phyloP scores from a whole-genome alignment of 92 coral and sea anemone genomes.

The Palythoa heliodiscus region DNA sequence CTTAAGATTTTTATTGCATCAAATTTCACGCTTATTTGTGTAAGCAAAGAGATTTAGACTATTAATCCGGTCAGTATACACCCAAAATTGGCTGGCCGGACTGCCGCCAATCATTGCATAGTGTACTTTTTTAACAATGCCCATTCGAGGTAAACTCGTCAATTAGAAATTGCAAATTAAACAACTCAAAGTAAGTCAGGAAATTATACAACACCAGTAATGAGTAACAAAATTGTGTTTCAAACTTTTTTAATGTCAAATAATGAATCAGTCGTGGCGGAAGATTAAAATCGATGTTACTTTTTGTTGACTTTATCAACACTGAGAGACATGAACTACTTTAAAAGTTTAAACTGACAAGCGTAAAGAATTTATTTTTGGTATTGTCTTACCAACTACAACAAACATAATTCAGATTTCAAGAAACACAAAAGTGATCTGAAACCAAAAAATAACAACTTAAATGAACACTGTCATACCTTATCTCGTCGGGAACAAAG shows the following conservation, averaged over 20 bases:
- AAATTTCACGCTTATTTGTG: not conserved
- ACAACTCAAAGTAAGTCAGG: not conserved
- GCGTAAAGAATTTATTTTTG: not conserved
- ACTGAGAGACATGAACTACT: conserved; percentile 18
- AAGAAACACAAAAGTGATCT: not conserved
- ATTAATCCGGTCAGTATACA: conserved; percentile 18
- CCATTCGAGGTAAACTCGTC: not conserved
- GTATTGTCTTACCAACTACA: not conserved
- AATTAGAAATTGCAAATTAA: not conserved
- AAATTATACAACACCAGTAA: not conserved
- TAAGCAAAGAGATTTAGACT: conserved; percentile 7
- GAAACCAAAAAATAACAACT: conserved; percentile 24
- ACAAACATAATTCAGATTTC: not conserved
- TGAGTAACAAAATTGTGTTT: not conserved
- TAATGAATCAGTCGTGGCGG: not conserved
- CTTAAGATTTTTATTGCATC: not conserved
- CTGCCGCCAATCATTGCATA: not conserved
- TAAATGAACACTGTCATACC: too few species aligned
- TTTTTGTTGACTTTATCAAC: conserved; percentile 18
- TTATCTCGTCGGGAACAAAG: too few species aligned
- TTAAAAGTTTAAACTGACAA: conserved; percentile 2
- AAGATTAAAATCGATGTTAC: not conserved
- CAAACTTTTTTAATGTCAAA: conserved; percentile 3
- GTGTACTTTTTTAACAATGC: not conserved
- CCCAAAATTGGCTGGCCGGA: not conserved